Conservation (phyloP, 2,113 vertebrate genomes). For the Nyctereutes procyonoides region DNA sequence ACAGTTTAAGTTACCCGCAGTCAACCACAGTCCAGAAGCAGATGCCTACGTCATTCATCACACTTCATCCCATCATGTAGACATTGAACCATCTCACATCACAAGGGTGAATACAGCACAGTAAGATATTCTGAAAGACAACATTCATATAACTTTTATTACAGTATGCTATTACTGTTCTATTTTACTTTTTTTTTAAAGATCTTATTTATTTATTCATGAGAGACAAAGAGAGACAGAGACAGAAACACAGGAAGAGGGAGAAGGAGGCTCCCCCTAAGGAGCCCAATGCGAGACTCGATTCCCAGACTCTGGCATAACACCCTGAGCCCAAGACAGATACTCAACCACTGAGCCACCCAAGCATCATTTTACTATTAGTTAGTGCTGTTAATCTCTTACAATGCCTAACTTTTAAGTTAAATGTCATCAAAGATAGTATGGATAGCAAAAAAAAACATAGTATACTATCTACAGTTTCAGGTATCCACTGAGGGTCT, state of each 20-base stretch:
- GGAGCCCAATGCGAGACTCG: no score
- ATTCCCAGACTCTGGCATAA: no score
- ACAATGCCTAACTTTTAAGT: not conserved
- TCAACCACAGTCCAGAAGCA: not conserved
- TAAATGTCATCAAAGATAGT: not conserved
- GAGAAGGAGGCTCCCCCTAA: no score
- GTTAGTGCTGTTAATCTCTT: not conserved
- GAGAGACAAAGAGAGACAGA: no score
- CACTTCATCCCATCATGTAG: fast-evolving
- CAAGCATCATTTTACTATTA: not conserved
- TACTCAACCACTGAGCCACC: no score
- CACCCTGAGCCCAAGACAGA: no score
- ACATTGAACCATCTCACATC: not conserved
- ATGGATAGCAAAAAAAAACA: not conserved
- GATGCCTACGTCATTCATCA: not conserved
- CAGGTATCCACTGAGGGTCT: not conserved
- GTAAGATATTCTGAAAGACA: not conserved
- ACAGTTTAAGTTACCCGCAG: not conserved
- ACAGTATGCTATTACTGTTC: not conserved
- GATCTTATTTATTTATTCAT: no score
- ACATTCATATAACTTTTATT: not conserved
- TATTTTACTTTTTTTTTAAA: not conserved
- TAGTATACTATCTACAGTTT: not conserved
- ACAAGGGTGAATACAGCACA: not conserved
- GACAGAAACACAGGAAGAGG: no score